phyloP scores from a whole-genome alignment of 2,113 vertebrate species.

The Mustela lutreola region DNA sequence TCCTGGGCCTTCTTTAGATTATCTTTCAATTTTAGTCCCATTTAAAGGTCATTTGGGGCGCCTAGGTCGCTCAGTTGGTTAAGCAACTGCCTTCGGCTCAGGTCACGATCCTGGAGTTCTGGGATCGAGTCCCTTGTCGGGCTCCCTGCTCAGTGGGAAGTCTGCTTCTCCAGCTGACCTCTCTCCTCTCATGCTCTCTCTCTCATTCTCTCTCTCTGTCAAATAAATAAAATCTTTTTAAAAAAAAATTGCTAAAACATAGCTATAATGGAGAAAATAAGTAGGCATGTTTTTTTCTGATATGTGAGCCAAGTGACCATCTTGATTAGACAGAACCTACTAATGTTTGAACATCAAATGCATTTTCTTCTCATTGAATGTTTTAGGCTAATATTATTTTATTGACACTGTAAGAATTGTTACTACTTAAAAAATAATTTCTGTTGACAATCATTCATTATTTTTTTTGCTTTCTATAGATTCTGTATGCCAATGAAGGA shows the following conservation, averaged over 20 bases:
- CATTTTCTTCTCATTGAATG: conserved; percentile 35
- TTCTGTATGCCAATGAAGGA: conserved; percentile 98
- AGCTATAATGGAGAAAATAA: neutral
- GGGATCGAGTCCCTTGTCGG: too few relatives aligned
- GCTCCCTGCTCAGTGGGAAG: too few relatives aligned
- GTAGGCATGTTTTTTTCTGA: neutral
- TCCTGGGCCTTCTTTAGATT: neutral
- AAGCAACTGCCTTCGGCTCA: too few relatives aligned
- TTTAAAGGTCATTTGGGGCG: neutral
- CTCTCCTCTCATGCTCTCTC: too few relatives aligned
- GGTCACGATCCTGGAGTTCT: too few relatives aligned
- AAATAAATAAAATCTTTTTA: too few relatives aligned
- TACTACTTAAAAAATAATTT: neutral
- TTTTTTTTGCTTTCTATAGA: conserved; percentile 87
- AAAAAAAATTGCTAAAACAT: neutral
- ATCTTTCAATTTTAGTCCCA: neutral
- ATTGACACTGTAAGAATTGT: neutral
- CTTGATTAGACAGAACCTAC: neutral
- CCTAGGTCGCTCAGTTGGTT: too few relatives aligned
- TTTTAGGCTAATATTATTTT: neutral
- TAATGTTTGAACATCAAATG: neutral
- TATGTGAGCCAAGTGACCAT: neutral
- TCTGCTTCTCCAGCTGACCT: too few relatives aligned
- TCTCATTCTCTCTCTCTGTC: too few relatives aligned
- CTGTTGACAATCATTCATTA: neutral